Percentiles rank a stretch among this genome's conserved stretches.
phyloP scores from a whole-genome alignment of 2,888 invertebrate genomes.

The Bruchidius siliquastri region DNA sequence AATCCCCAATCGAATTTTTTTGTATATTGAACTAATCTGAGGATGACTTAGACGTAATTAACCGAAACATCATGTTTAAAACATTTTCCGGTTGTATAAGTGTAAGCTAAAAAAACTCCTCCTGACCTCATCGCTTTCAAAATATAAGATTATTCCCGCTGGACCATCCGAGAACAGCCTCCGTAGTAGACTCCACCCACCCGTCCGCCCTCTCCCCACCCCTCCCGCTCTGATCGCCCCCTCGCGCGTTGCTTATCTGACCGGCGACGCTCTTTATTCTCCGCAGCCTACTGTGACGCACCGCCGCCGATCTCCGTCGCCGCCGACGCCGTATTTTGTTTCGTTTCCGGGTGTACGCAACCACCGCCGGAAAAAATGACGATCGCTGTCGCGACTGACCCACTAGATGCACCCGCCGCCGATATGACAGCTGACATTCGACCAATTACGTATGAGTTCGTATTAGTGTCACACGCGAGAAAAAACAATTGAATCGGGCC shows the following conservation, averaged over 20 bases:
- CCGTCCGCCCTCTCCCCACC: slow-evolving; percentile 22
- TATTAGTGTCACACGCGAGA: background rate
- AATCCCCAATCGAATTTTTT: no score
- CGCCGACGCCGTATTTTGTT: slow-evolving; percentile 11
- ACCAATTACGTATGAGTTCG: background rate
- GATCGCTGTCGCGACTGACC: background rate
- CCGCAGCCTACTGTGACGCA: slow-evolving; percentile 34
- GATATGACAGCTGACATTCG: background rate
- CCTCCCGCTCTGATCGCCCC: slow-evolving; percentile 27
- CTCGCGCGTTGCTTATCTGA: slow-evolving; percentile 28
- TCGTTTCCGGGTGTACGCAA: slow-evolving; percentile 6
- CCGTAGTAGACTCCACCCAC: slow-evolving; percentile 22
- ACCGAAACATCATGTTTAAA: no score
- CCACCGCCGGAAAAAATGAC: background rate
- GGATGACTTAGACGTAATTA: no score
- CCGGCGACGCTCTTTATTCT: slow-evolving; percentile 38
- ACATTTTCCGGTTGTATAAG: no score
- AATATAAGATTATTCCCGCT: background rate
- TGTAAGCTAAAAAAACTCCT: no score
- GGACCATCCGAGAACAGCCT: slow-evolving; percentile 42
- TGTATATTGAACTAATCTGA: no score
- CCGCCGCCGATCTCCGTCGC: slow-evolving; percentile 25
- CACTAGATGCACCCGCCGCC: background rate
- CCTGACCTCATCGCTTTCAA: no score
- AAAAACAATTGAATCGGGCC: background rate